These are phyloP conservation scores for Horisme vitalbata DNA, from an alignment of 2,888 invertebrate species.

Conservation along the genomic window DNA sequence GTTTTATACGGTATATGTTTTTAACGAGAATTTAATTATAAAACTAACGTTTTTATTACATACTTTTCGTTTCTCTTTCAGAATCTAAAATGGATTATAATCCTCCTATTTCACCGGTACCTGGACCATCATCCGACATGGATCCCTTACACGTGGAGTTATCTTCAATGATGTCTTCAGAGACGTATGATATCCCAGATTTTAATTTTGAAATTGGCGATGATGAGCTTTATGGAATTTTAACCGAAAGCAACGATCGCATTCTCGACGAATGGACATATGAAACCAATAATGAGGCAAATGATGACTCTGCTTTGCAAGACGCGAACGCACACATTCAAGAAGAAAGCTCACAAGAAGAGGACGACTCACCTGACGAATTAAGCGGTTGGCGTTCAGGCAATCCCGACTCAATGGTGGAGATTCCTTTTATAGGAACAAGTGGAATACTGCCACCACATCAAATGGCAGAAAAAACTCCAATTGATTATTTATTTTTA, in stretches of 20 bases:
- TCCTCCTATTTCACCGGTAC: not conserved
- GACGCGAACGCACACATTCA: slow-evolving; percentile 13
- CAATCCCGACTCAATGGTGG: slow-evolving; percentile 2
- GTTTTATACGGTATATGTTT: too few species aligned
- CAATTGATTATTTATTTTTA: slow-evolving; percentile 14
- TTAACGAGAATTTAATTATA: too few species aligned
- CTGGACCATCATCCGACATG: slow-evolving; percentile 7
- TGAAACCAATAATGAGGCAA: slow-evolving; percentile 23
- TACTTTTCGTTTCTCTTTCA: too few species aligned
- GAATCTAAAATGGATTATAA: too few species aligned
- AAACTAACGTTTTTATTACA: too few species aligned
- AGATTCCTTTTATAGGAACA: slow-evolving; percentile 16
- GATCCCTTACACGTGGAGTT: slow-evolving; percentile 14
- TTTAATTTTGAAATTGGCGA: slow-evolving; percentile 18
- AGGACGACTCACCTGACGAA: too few species aligned
- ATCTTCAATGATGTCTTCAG: slow-evolving; percentile 22
- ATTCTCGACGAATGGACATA: slow-evolving; percentile 22
- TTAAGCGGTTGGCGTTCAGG: slow-evolving; percentile 11
- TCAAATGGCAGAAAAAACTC: slow-evolving; percentile 12
- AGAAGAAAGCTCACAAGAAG: slow-evolving; percentile 21
- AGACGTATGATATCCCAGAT: slow-evolving; percentile 18
- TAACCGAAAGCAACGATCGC: slow-evolving; percentile 13
- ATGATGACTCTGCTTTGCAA: slow-evolving; percentile 12
- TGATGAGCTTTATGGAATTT: slow-evolving; percentile 25
- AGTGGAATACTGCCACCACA: slow-evolving; percentile 14